Conservation (phyloP, 2,797 vertebrate species). For the Arrhamphus sclerolepis region DNA sequence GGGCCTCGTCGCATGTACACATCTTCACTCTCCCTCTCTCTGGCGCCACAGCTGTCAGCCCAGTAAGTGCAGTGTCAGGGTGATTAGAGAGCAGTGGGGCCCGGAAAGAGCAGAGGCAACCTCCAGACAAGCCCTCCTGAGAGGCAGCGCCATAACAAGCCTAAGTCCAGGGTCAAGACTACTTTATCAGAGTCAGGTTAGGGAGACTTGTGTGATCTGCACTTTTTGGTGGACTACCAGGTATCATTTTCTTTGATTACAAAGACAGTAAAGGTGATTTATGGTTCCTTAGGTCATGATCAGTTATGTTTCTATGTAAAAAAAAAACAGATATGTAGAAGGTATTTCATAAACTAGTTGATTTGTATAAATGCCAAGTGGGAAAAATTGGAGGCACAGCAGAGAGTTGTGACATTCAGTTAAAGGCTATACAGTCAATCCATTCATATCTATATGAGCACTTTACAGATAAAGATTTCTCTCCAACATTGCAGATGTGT, state of each 20-base stretch:
- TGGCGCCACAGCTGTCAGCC: slow-evolving; percentile 73
- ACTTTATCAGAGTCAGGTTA: slow-evolving; percentile 55
- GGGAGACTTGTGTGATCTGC: slow-evolving; percentile 50
- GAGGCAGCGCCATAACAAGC: slow-evolving; percentile 58
- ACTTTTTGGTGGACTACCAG: slow-evolving; percentile 45
- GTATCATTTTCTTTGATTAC: slow-evolving; percentile 37
- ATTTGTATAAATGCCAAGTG: too few species aligned
- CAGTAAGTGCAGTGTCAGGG: slow-evolving; percentile 71
- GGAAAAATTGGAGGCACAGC: too few species aligned
- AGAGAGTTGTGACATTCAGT: too few species aligned
- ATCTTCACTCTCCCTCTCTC: slow-evolving; percentile 41
- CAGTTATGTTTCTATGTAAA: slow-evolving; percentile 43
- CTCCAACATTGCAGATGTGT: too few species aligned
- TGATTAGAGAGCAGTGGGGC: slow-evolving; percentile 74
- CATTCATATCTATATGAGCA: too few species aligned
- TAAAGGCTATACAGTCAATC: too few species aligned
- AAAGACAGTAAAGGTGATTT: slow-evolving; percentile 34
- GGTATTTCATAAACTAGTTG: too few species aligned
- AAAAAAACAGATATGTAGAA: slow-evolving; percentile 26
- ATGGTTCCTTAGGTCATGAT: slow-evolving; percentile 33
- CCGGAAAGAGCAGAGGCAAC: slow-evolving; percentile 66
- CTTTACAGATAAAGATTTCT: too few species aligned
- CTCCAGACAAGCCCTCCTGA: slow-evolving; percentile 67
- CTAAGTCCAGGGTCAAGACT: slow-evolving; percentile 64
- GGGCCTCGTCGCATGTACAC: slow-evolving; percentile 64